These are phyloP conservation scores for Perognathus longimembris DNA, from an alignment of 2,113 vertebrate species.

Conservation along the genomic window DNA sequence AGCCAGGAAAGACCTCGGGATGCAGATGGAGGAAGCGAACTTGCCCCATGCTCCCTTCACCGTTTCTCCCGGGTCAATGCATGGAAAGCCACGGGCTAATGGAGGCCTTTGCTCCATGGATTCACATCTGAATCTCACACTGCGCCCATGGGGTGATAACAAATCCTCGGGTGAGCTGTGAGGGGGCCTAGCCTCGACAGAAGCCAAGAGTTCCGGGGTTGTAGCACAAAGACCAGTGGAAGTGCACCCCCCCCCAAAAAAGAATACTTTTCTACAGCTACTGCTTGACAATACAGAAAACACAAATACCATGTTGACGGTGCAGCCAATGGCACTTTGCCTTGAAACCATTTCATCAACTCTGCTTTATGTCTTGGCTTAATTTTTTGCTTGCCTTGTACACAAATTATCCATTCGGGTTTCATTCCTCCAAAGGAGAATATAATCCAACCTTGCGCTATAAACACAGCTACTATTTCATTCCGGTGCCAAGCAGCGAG, in stretches of 20 bases:
- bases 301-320: background rate
- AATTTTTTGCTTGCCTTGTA: conserved; percentile 52
- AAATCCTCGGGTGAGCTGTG: background rate
- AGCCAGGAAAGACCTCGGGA: background rate
- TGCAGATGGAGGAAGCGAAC: conserved; percentile 8
- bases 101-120: background rate
- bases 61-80: background rate
- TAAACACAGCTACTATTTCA: conserved; percentile 74
- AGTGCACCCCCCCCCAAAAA: no score
- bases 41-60: background rate
- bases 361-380: conserved; percentile 29
- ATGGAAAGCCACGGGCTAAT: conserved; percentile 10
- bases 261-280: no score
- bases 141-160: background rate
- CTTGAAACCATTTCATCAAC: background rate
- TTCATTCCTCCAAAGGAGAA: conserved; percentile 79
- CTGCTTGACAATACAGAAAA: background rate
- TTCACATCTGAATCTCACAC: background rate
- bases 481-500: conserved; percentile 68
- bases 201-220: background rate
- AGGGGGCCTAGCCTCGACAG: background rate
- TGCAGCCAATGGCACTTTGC: background rate
- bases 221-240: background rate
- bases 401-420: conserved; percentile 64
- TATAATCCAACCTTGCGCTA: conserved; percentile 75